Evolutionary conservation across 2,797 vertebrate genomes (phyloP).

Genomic region (Pogoniulus pusillus): DNA sequence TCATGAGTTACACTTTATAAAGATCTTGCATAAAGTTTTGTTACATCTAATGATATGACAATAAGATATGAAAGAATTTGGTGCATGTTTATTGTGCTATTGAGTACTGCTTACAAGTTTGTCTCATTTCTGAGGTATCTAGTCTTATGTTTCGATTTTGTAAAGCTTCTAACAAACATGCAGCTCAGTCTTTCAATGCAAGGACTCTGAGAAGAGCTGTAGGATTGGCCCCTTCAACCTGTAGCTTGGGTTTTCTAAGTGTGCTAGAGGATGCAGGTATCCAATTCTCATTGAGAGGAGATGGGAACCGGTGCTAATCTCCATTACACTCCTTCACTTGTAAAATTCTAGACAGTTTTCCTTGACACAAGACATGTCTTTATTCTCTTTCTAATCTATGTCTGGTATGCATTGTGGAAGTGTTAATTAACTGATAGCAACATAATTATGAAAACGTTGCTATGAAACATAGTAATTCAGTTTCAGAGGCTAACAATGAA

Average conservation of each 20-base stretch:
- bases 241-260: background rate
- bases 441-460: conserved; percentile 3
- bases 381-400: background rate
- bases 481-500: background rate
- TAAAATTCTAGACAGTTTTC: background rate
- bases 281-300: background rate
- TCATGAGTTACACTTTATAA: background rate
- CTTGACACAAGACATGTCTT: background rate
- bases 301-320: background rate
- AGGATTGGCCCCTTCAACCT: background rate
- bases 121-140: background rate
- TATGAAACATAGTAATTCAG: background rate
- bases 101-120: background rate
- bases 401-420: background rate
- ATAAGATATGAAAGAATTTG: background rate
- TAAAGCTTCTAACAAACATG: background rate
- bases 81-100: background rate
- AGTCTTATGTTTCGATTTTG: background rate
- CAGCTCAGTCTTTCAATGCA: background rate
- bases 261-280: background rate
- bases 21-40: background rate
- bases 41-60: background rate
- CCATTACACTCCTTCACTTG: background rate
- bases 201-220: background rate
- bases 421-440: conserved; percentile 22